Conservation (phyloP, 2,888 invertebrate genomes). For the Bruchidius siliquastri region DNA sequence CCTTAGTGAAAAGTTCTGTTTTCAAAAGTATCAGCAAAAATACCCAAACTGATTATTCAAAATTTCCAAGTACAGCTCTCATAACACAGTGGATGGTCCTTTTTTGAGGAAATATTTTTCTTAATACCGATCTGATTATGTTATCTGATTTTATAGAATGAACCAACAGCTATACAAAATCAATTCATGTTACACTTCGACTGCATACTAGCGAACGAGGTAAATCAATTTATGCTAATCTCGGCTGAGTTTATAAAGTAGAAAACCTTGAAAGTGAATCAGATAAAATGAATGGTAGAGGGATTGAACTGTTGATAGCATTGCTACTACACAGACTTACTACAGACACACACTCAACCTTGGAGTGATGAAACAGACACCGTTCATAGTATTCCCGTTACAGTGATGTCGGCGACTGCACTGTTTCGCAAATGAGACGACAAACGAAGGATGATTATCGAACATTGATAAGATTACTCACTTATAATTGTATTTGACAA, state of each 20-base stretch:
- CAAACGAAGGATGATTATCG: not conserved
- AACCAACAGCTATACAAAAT: too few species aligned
- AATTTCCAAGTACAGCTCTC: too few species aligned
- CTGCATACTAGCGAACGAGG: not conserved
- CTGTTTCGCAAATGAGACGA: not conserved
- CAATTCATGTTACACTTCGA: too few species aligned
- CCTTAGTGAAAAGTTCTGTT: too few species aligned
- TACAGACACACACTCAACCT: not conserved
- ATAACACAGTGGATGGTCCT: too few species aligned
- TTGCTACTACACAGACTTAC: not conserved
- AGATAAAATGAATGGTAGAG: not conserved
- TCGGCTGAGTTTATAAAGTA: not conserved
- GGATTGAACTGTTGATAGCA: not conserved
- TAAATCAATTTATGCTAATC: not conserved
- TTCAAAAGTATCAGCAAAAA: too few species aligned
- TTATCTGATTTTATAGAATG: too few species aligned
- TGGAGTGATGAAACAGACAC: not conserved
- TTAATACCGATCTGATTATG: too few species aligned
- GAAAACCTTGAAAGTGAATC: not conserved
- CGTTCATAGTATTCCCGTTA: not conserved
- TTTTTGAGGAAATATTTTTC: too few species aligned
- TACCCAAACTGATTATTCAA: too few species aligned
- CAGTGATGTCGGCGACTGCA: not conserved
- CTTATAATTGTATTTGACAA: too few species aligned
- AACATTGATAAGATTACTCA: too few species aligned